Evolutionary conservation across 2,797 vertebrate species (phyloP).

Genomic region (Phyllotis vaccarum): DNA sequence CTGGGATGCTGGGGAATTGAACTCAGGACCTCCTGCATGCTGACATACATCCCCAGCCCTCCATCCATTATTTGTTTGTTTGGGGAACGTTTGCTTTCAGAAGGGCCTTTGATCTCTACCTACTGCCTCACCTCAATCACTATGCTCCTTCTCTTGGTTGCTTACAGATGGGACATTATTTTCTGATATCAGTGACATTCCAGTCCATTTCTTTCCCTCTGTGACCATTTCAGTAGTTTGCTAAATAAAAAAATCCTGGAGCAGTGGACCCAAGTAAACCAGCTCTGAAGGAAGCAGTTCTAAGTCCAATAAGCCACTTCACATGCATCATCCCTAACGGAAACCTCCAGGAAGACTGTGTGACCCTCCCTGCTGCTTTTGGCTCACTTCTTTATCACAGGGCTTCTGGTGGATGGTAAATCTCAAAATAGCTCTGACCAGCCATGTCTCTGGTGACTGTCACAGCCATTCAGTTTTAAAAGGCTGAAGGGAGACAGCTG

Average conservation of each 20-base stretch:
- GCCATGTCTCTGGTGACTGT: not conserved
- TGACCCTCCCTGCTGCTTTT: not conserved
- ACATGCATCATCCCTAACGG: not conserved
- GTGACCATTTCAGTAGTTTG: not conserved
- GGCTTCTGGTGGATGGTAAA: not conserved
- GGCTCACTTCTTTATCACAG: too few species aligned
- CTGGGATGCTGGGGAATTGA: not conserved
- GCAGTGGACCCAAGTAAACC: not conserved
- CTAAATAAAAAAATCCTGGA: not conserved
- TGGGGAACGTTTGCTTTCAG: not conserved
- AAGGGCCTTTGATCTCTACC: not conserved
- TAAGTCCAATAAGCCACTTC: not conserved
- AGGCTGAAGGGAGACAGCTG: slow-evolving; percentile 18
- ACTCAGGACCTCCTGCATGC: not conserved
- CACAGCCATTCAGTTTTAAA: not conserved
- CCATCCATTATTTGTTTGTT: not conserved
- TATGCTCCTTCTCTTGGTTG: not conserved
- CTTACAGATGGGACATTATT: not conserved
- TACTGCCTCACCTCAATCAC: not conserved
- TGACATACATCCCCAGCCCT: too few species aligned
- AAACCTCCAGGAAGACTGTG: not conserved
- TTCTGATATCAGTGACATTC: not conserved
- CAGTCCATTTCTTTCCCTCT: not conserved
- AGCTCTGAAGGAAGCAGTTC: not conserved
- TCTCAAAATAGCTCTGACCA: slow-evolving; percentile 9